Base-by-base conservation (phyloP, 2,888 invertebrate species). In the Isoperla grammatica region DNA sequence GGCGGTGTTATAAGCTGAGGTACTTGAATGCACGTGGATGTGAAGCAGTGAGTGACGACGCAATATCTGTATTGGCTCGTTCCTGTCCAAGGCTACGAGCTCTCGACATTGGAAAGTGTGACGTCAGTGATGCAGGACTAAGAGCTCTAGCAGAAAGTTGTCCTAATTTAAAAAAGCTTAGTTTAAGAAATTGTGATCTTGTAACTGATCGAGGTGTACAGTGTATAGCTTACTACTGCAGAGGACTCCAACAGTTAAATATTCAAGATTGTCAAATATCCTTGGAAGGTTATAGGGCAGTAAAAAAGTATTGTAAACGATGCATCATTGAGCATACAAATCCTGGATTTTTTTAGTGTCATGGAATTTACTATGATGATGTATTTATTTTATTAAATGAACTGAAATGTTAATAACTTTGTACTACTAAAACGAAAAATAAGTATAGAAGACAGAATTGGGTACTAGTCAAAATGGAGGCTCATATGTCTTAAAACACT, bases 281-380 rank as follows among this genome's bases (percentile, higher is more conserved):
- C 3, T 76, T 91, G 46, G 85, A 94, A 67, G 94, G 94, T 0
- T 95, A 95, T 72, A 78, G 91, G 68, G 92, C 93, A 4, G 92
- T 95, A 45, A 94, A 94, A 74, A 90, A 90, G 71, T 93, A 90
- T 72, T 95, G 95, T 75, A 90, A 92, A 70, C 77, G 90, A 68
- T 95, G 95, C 75, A 88, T 95, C 65, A 95, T 95, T 65, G 95
- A 95, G 73, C 95, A 95, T 72, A 95, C 95, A 1, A 95, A 95
- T 76, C 95, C 95, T 63, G 94, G 93, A 23, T 94, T 95, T 74
- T 93, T 88, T 76, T 88, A 78, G 80, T 13, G 40, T 20, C n/a
- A 12, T 29, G n/a, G n/a, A n/a, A n/a, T n/a, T n/a, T n/a, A n/a
- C n/a, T n/a, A n/a, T n/a, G n/a, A n/a, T n/a, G n/a, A n/a, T n/a